These are phyloP conservation scores for Anarrhichthys ocellatus DNA, from an alignment of 2,113 vertebrate species.

Conservation along the genomic window DNA sequence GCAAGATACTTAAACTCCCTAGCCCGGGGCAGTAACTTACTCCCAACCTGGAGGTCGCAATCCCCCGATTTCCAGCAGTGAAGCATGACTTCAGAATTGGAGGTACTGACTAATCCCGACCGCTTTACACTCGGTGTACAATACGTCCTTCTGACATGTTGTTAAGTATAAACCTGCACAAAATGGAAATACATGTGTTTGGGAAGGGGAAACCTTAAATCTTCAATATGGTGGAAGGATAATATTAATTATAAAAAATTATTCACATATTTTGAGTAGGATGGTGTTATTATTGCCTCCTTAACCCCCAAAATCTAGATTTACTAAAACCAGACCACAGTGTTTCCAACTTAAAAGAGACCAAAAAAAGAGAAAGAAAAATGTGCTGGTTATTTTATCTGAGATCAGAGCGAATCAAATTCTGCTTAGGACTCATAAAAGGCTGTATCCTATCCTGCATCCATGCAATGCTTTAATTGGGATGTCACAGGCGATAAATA, in stretches of 20 bases:
- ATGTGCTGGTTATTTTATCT: not conserved
- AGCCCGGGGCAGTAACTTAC: no score
- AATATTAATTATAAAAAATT: not conserved
- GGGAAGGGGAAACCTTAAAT: not conserved
- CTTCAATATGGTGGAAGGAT: not conserved
- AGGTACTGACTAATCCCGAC: no score
- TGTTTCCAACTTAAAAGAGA: not conserved
- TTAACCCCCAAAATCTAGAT: not conserved
- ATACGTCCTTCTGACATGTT: not conserved
- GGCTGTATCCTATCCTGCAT: slow-evolving; percentile 8
- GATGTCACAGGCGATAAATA: slow-evolving; percentile 36
- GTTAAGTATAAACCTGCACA: not conserved
- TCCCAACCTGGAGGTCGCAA: no score
- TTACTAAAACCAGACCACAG: not conserved
- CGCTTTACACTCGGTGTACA: not conserved
- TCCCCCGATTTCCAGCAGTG: no score
- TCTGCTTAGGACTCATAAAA: slow-evolving; percentile 1
- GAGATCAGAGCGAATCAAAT: slow-evolving; percentile 5
- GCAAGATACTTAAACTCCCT: no score
- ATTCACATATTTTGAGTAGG: not conserved
- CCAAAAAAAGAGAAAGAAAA: not conserved
- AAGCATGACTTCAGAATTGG: no score
- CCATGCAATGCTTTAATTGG: slow-evolving; percentile 35
- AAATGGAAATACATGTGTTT: not conserved
- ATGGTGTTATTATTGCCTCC: not conserved